phyloP scores from a whole-genome alignment of 2,113 vertebrate genomes.

The Eubucco bourcierii region DNA sequence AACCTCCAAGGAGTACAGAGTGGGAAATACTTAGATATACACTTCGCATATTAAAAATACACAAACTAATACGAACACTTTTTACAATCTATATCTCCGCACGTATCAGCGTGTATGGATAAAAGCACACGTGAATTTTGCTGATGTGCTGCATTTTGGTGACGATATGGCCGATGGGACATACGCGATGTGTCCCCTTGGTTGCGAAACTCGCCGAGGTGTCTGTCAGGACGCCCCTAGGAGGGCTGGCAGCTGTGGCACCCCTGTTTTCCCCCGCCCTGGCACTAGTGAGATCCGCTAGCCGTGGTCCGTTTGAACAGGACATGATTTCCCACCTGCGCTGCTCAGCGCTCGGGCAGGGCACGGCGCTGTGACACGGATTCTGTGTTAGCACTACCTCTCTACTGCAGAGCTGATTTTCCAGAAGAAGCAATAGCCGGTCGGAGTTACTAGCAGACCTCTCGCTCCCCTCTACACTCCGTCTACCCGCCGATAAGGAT shows the following conservation, averaged over 20 bases:
- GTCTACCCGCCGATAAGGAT: fast-evolving
- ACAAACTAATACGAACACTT: too few species aligned
- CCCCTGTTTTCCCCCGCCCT: too few species aligned
- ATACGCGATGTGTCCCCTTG: background rate
- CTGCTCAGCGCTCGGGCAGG: background rate
- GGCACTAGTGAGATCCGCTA: too few species aligned
- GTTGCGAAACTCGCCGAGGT: fast-evolving
- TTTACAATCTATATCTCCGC: background rate
- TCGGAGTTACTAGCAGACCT: background rate
- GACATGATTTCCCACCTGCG: background rate
- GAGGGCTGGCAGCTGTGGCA: background rate
- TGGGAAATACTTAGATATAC: background rate
- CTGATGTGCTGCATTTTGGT: background rate
- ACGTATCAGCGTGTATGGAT: background rate
- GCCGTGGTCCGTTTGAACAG: background rate
- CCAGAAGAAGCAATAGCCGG: background rate
- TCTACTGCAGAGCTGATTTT: background rate
- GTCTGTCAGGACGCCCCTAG: too few species aligned
- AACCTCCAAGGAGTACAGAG: background rate
- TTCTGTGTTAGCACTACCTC: background rate
- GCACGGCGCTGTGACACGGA: background rate
- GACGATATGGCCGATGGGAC: background rate
- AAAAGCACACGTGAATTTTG: background rate
- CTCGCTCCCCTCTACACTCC: too few species aligned
- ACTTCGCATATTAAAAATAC: background rate